A percentile compares a stretch with the other conserved stretches of the same genome.
Conservation (phyloP, 2,888 invertebrate species). For the Drosophila siamana region DNA sequence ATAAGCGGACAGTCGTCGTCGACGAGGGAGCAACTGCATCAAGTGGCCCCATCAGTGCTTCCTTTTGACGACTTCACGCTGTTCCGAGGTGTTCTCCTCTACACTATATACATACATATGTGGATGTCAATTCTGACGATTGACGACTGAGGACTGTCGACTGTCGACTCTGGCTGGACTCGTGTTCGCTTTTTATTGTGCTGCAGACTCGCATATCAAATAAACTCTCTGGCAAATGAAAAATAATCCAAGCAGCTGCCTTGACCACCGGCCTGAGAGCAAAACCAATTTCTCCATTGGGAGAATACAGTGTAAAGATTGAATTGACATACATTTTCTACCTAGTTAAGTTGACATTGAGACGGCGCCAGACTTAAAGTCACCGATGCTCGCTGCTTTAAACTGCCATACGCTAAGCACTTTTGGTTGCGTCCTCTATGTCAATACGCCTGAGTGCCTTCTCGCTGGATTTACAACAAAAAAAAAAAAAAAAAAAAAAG, state of each 20-base stretch:
- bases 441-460: slow-evolving; percentile 67
- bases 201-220: slow-evolving; percentile 61
- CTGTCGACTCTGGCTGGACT: slow-evolving; percentile 6
- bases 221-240: slow-evolving; percentile 57
- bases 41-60: slow-evolving; percentile 39
- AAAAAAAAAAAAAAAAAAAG: background rate
- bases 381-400: slow-evolving; percentile 26
- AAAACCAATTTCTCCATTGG: slow-evolving; percentile 1
- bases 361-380: slow-evolving; percentile 33
- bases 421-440: slow-evolving; percentile 54
- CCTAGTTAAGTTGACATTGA: slow-evolving; percentile 65
- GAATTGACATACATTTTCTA: slow-evolving; percentile 26
- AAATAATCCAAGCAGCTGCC: slow-evolving; percentile 47
- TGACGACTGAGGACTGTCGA: slow-evolving; percentile 6
- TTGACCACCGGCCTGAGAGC: slow-evolving; percentile 2
- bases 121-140: slow-evolving; percentile 11
- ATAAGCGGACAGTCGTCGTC: slow-evolving; percentile 40
- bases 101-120: background rate
- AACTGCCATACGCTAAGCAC: slow-evolving; percentile 26
- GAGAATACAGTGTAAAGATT: slow-evolving; percentile 11
- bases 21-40: slow-evolving; percentile 41
- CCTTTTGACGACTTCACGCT: slow-evolving; percentile 42
- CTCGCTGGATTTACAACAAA: slow-evolving; percentile 46
- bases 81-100: slow-evolving; percentile 16
- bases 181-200: slow-evolving; percentile 34